phyloP scores from a whole-genome alignment of 2,888 invertebrate species.

The Nomada ferruginata region DNA sequence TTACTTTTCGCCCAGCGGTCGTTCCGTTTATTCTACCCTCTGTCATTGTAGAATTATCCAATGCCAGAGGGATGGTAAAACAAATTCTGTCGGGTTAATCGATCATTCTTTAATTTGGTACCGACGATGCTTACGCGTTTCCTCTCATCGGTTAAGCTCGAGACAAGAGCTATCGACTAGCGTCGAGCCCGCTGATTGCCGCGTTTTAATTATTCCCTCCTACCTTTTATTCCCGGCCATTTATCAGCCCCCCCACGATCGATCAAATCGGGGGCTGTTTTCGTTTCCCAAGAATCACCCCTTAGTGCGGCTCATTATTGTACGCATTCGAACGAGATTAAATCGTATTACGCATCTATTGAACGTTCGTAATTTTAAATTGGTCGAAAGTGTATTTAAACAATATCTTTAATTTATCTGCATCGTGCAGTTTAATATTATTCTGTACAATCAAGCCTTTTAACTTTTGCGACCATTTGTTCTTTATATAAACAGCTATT shows the following conservation, averaged over 20 bases:
- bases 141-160: slow-evolving; percentile 16
- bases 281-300: slow-evolving; percentile 5
- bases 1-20: too few species aligned
- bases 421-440: too few species aligned
- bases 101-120: neutral
- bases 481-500: too few species aligned
- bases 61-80: neutral
- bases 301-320: neutral
- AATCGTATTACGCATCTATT: too few species aligned
- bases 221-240: slow-evolving; percentile 1
- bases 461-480: too few species aligned
- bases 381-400: too few species aligned
- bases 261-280: slow-evolving; percentile 34
- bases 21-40: neutral
- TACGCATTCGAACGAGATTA: neutral
- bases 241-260: slow-evolving; percentile 30
- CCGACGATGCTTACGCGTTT: neutral
- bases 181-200: slow-evolving; percentile 16
- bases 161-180: slow-evolving; percentile 40
- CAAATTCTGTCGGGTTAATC: neutral
- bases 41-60: neutral
- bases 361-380: too few species aligned
- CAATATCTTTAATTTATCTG: too few species aligned
- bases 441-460: too few species aligned
- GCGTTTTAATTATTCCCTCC: slow-evolving; percentile 38